phyloP scores from a whole-genome alignment of 2,113 vertebrate genomes.

The Erythrocercus mccallii region DNA sequence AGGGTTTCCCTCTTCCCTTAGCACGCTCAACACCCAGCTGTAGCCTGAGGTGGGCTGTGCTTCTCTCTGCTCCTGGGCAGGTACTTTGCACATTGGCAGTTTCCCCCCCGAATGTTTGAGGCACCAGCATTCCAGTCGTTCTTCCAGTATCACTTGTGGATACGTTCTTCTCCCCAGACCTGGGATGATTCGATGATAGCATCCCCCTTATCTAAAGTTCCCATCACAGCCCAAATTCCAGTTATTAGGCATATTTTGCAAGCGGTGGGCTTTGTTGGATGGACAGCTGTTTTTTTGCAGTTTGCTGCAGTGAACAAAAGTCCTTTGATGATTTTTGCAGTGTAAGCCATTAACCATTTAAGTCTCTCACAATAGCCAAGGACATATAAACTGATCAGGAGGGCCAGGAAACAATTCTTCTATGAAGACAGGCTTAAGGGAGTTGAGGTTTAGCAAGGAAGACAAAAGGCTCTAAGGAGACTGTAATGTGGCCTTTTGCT shows the following conservation, averaged over 20 bases:
- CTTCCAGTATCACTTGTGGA: neutral
- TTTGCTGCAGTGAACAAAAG: neutral
- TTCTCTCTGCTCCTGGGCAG: neutral
- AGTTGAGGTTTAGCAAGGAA: neutral
- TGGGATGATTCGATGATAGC: neutral
- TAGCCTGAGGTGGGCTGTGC: neutral
- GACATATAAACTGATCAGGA: neutral
- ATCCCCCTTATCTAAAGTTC: neutral
- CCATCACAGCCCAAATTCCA: neutral
- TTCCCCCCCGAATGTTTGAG: neutral
- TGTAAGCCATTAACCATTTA: neutral
- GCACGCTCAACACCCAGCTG: fast-evolving
- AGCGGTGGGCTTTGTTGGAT: neutral
- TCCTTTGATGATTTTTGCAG: neutral
- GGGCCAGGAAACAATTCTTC: neutral
- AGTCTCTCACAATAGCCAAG: neutral
- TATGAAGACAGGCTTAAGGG: neutral
- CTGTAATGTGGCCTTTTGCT: neutral
- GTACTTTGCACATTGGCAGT: neutral
- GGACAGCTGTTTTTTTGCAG: neutral
- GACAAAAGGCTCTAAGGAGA: neutral
- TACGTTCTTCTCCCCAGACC: neutral
- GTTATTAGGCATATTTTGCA: neutral
- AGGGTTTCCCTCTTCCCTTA: neutral
- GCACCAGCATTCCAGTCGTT: neutral